Conservation (phyloP, 2,888 invertebrate genomes). For the Drosophila nr. medialis region DNA sequence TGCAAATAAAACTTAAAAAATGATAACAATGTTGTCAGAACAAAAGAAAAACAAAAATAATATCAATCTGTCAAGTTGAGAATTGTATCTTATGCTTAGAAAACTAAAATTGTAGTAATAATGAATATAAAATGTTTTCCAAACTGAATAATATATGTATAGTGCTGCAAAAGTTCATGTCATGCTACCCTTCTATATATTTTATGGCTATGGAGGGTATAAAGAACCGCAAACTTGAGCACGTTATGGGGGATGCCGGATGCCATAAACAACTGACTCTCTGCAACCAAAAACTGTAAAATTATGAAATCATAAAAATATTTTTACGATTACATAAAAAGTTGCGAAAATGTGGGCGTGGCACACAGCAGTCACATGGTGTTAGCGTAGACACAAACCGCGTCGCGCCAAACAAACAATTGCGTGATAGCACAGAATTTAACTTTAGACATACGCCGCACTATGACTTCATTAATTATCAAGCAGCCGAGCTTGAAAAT, state of each 20-base stretch:
- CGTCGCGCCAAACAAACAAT: conserved; percentile 46
- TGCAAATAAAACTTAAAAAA: background rate
- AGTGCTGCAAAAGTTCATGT: background rate
- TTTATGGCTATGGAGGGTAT: conserved; percentile 22
- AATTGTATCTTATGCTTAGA: background rate
- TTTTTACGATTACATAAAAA: conserved; percentile 79
- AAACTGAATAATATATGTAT: background rate
- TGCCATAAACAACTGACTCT: conserved; percentile 62
- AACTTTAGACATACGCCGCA: conserved; percentile 69
- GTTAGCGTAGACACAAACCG: conserved; percentile 34
- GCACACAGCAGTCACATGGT: conserved; percentile 16
- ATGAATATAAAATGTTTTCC: background rate
- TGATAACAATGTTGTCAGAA: background rate
- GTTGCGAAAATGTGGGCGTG: conserved; percentile 66
- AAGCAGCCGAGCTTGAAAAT: conserved; percentile 65
- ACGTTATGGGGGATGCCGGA: conserved; percentile 26
- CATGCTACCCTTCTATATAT: background rate
- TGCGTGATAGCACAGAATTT: conserved; percentile 77
- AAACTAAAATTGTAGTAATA: background rate
- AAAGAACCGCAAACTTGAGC: conserved; percentile 48
- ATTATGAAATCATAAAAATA: conserved; percentile 82
- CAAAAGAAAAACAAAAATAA: background rate
- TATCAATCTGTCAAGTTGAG: background rate
- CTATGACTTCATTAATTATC: conserved; percentile 81
- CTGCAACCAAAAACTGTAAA: conserved; percentile 70